Evolutionary conservation across 1,140 invertebrate genomes (phyloP).

Genomic region (Theocolax elegans): DNA sequence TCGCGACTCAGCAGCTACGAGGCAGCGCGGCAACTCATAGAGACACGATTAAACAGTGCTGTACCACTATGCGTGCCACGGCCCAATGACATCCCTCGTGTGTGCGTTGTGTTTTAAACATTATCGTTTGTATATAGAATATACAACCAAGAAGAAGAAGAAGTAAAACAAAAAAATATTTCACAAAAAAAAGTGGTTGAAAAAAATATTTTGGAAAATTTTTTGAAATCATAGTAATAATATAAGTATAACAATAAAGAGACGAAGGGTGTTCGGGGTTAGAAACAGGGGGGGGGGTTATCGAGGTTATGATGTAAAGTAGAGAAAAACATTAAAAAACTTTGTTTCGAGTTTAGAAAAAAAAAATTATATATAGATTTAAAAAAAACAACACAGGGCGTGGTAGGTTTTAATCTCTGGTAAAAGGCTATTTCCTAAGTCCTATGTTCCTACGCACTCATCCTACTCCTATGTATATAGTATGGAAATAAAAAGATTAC

Average conservation of each 20-base stretch:
- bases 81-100: conserved; percentile 50
- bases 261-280: not conserved
- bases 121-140: conserved; percentile 29
- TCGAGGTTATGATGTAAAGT: not conserved
- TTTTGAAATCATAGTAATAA: conserved; percentile 28
- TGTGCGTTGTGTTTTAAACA: conserved; percentile 50
- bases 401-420: conserved; percentile 45
- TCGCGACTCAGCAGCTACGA: conserved; percentile 47
- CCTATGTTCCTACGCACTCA: conserved; percentile 58
- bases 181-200: not conserved
- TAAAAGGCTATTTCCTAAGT: conserved; percentile 58
- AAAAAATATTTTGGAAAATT: conserved; percentile 2
- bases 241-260: conserved; percentile 10
- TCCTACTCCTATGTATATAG: conserved; percentile 55
- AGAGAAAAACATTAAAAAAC: not conserved
- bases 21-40: conserved; percentile 58
- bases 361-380: conserved; percentile 4
- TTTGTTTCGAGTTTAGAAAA: not conserved
- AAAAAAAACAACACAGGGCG: conserved; percentile 46
- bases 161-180: too few species aligned
- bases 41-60: conserved; percentile 62
- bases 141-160: too few species aligned
- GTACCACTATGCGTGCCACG: conserved; percentile 62
- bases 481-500: not conserved
- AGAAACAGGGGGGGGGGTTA: conserved; percentile 29